Conservation (phyloP, 2,797 vertebrate genomes). For the Vireo griseus region DNA sequence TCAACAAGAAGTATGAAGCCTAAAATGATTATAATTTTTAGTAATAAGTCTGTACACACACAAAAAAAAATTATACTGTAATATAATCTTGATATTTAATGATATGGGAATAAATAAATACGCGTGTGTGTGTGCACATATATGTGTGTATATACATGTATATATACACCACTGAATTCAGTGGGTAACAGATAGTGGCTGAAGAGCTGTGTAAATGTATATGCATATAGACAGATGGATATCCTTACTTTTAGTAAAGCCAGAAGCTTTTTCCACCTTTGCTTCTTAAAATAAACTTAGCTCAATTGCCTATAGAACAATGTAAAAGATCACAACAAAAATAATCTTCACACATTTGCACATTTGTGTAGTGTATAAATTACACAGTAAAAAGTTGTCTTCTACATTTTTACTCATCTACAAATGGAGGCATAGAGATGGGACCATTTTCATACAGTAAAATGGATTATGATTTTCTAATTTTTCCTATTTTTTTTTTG, state of each 20-base stretch:
- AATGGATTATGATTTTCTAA: background rate
- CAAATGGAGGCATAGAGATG: background rate
- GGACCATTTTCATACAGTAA: background rate
- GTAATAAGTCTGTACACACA: background rate
- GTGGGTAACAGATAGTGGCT: background rate
- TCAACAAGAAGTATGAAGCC: background rate
- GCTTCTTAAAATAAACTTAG: background rate
- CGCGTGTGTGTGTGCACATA: rapidly evolving
- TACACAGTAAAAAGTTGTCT: background rate
- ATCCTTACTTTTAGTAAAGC: background rate
- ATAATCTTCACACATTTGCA: background rate
- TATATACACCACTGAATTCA: background rate
- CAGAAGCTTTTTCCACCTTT: background rate
- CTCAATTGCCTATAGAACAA: background rate
- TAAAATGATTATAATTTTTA: background rate
- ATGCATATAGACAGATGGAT: background rate
- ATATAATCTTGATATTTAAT: background rate
- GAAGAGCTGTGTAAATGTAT: background rate
- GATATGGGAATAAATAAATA: background rate
- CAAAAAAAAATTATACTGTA: too few relatives aligned
- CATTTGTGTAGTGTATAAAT: background rate
- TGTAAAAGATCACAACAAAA: background rate
- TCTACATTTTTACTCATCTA: background rate
- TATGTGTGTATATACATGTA: rapidly evolving
- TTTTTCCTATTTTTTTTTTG: background rate